These are phyloP conservation scores for Semaprochilodus insignis DNA, from an alignment of 2,797 vertebrate genomes.

Conservation along the genomic window DNA sequence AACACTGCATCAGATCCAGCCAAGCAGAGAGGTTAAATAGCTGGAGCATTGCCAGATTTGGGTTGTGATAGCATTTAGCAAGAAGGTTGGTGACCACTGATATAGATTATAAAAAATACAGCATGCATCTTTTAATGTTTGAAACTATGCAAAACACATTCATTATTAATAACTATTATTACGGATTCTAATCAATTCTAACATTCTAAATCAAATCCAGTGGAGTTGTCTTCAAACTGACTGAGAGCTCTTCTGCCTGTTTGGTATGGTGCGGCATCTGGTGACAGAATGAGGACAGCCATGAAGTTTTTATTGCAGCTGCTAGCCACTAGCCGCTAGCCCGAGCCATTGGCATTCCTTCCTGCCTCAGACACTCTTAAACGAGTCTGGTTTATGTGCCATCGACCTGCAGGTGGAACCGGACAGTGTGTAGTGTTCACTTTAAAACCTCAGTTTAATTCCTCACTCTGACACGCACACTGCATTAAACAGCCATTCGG, in stretches of 20 bases:
- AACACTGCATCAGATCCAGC: no score
- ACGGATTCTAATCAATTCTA: background rate
- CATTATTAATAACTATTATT: background rate
- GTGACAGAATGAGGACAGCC: conserved; percentile 20
- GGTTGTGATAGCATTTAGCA: no score
- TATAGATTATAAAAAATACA: no score
- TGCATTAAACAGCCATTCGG: background rate
- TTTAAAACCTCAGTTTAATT: background rate
- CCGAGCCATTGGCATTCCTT: background rate
- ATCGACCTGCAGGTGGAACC: background rate
- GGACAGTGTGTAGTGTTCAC: background rate
- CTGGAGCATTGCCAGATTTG: no score
- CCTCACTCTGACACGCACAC: background rate
- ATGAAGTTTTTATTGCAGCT: background rate
- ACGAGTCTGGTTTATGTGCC: conserved; percentile 1
- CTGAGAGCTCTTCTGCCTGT: background rate
- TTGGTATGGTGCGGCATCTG: background rate
- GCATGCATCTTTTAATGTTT: no score
- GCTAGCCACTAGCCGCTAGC: background rate
- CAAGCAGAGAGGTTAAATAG: no score
- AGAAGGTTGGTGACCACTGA: no score
- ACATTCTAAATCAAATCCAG: background rate
- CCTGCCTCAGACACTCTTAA: background rate
- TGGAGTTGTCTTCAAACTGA: background rate
- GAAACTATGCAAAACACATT: no score